Evolutionary conservation across 2,797 vertebrate genomes (phyloP).

Genomic region (Lagocephalus sceleratus): DNA sequence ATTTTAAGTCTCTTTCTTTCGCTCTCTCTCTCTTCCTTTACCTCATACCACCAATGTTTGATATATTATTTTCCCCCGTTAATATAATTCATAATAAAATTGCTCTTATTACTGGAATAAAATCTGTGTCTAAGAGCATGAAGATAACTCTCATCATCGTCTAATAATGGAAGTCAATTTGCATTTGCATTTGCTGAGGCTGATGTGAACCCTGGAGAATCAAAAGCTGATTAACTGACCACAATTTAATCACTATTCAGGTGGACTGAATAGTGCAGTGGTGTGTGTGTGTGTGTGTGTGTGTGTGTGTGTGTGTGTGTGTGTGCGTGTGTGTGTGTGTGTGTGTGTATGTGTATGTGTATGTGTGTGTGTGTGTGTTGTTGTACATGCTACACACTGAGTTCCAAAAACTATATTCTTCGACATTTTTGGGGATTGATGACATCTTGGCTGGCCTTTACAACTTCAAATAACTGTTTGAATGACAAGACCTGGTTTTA

Average conservation of each 20-base stretch:
- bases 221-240: conserved; percentile 72
- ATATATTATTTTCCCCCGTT: conserved; percentile 3
- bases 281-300: conserved; percentile 18
- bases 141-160: conserved; percentile 48
- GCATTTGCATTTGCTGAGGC: conserved; percentile 57
- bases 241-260: conserved; percentile 57
- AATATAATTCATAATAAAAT: conserved; percentile 36
- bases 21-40: too few relatives aligned
- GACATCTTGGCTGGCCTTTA: too few relatives aligned
- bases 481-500: too few relatives aligned
- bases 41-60: conserved; percentile 12
- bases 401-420: too few relatives aligned
- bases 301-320: conserved; percentile 40
- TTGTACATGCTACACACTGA: too few relatives aligned
- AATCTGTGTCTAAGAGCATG: conserved; percentile 52
- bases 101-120: conserved; percentile 50
- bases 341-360: too few relatives aligned
- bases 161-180: conserved; percentile 69
- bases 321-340: conserved; percentile 3
- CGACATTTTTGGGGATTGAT: too few relatives aligned
- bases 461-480: too few relatives aligned
- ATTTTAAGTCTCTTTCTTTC: too few relatives aligned
- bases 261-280: too few relatives aligned
- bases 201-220: conserved; percentile 55
- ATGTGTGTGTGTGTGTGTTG: neutral